Base-by-base conservation (phyloP, 1,140 invertebrate species). In the Eupeodes corollae region DNA sequence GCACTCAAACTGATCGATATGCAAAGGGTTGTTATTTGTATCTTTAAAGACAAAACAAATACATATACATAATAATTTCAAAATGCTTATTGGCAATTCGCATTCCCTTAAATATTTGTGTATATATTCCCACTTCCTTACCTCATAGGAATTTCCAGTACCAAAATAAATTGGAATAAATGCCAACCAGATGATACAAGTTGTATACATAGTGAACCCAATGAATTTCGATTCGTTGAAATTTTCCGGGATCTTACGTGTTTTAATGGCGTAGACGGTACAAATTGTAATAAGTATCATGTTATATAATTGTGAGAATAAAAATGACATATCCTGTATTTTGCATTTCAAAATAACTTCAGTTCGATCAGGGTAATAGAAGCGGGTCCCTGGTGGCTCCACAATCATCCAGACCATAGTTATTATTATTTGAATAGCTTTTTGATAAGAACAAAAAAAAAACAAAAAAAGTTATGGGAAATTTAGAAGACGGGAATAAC, bases 171-270 rank as follows among this genome's bases (percentile, higher is more conserved):
- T 86, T 2, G 87, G 83, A 9, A 90, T 74, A 67, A 91, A 91
- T n/a, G 88, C 88, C 18, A 86, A 70, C 88, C 88, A 91, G 49
- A 90, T 87, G 13, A 91, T 85, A 52, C 87, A 83, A 1, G 88
- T 91, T 1, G 87, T 87, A 62, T 91, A 91, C 85, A 88, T 90
- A 3, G 85, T 83, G 53, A 87, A 88, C 12, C 84, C 85, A 50
- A 87, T 87, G 57, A 85, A 87, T 65, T 86, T 86, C 0, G 84
- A 83, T 61, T 88, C 85, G 68, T 91, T 91, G 62, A 91, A 91
- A 63, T 91, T 91, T 68, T 89, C 88, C 0, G 88, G 88, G 35
- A 91, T 76, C 58, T 89, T 90, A 13, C 88, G 68, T 0, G 88
- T 91, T 68, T 90, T 90, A 10, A 92, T 73, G 1, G 88, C 88